These are phyloP conservation scores for Drosophila fulvimacula DNA, from an alignment of 2,888 invertebrate genomes.

Conservation along the genomic window DNA sequence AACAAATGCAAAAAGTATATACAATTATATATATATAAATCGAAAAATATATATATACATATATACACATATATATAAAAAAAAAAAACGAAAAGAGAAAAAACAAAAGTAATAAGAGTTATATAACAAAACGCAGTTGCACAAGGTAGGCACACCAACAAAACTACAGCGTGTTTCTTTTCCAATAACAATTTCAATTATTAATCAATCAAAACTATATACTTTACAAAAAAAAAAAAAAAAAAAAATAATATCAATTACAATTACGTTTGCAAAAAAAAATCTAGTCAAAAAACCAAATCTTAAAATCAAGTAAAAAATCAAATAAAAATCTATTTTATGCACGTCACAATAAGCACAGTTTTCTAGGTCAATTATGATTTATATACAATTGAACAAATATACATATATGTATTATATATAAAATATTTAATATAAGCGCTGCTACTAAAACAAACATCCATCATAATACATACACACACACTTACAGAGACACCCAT, in stretches of 20 bases:
- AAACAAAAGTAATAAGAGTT: slow-evolving; percentile 70
- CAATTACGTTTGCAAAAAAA: slow-evolving; percentile 24
- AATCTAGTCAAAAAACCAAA: slow-evolving; percentile 43
- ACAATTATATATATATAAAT: slow-evolving; percentile 60
- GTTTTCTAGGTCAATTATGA: slow-evolving; percentile 76
- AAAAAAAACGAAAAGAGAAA: slow-evolving; percentile 41
- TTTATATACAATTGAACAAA: slow-evolving; percentile 63
- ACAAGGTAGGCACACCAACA: slow-evolving; percentile 83
- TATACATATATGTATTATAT: slow-evolving; percentile 57
- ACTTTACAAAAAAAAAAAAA: slow-evolving; percentile 3
- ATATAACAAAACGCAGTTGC: slow-evolving; percentile 82
- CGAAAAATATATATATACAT: slow-evolving; percentile 36
- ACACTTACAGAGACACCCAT: slow-evolving; percentile 5
- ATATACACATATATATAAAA: slow-evolving; percentile 50
- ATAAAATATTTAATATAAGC: slow-evolving; percentile 59
- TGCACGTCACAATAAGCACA: slow-evolving; percentile 75
- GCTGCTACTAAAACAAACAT: slow-evolving; percentile 33
- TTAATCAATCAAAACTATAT: slow-evolving; percentile 55
- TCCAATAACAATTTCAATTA: slow-evolving; percentile 75
- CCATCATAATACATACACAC: slow-evolving; percentile 18
- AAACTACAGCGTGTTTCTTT: slow-evolving; percentile 74
- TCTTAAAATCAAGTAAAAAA: slow-evolving; percentile 36
- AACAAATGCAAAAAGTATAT: slow-evolving; percentile 69
- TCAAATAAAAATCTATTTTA: slow-evolving; percentile 44
- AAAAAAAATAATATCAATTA: slow-evolving; percentile 21